Percentiles rank a stretch among this genome's conserved stretches.
Evolutionary conservation across 1,140 invertebrate species (phyloP).

Genomic region (Drosophila oshimai): DNA sequence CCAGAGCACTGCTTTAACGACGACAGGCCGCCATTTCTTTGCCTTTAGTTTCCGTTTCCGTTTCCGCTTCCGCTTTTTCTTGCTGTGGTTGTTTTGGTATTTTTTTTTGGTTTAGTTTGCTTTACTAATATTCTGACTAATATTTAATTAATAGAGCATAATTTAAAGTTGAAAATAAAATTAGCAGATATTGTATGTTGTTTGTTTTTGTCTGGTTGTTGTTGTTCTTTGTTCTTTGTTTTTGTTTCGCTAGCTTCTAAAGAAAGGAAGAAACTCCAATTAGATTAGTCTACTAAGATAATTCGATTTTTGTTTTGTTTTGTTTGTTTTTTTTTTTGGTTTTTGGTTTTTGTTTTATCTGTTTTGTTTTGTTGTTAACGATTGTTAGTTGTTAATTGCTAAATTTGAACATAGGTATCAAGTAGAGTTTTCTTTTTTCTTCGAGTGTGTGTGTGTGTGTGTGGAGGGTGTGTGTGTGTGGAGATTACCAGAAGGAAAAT

Average conservation of each 20-base stretch:
- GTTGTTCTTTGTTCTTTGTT: slow-evolving; percentile 36
- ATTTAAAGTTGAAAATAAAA: slow-evolving; percentile 76
- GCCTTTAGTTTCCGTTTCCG: slow-evolving; percentile 14
- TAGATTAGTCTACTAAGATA: slow-evolving; percentile 80
- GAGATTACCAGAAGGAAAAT: slow-evolving; percentile 54
- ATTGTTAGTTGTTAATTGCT: slow-evolving; percentile 77
- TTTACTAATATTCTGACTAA: slow-evolving; percentile 72
- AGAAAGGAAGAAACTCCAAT: slow-evolving; percentile 80
- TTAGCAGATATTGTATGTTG: slow-evolving; percentile 76
- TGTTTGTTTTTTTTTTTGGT: slow-evolving; percentile 25
- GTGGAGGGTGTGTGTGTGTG: slow-evolving; percentile 33
- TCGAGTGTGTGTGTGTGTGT: slow-evolving; percentile 37
- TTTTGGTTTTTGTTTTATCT: slow-evolving; percentile 14
- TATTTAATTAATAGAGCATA: slow-evolving; percentile 74
- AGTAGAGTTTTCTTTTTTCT: slow-evolving; percentile 60
- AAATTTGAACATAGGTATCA: slow-evolving; percentile 80
- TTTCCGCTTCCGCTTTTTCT: slow-evolving; percentile 17
- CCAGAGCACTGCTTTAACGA: slow-evolving; percentile 33
- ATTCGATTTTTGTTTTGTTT: slow-evolving; percentile 55
- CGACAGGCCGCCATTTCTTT: slow-evolving; percentile 25
- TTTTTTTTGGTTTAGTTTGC: slow-evolving; percentile 39
- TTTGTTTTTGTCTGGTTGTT: slow-evolving; percentile 42
- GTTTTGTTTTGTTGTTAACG: slow-evolving; percentile 51
- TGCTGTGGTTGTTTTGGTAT: slow-evolving; percentile 7
- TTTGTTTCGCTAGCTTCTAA: slow-evolving; percentile 70